Evolutionary conservation across 1,140 invertebrate genomes (phyloP).

Genomic region (Orussus abietinus): DNA sequence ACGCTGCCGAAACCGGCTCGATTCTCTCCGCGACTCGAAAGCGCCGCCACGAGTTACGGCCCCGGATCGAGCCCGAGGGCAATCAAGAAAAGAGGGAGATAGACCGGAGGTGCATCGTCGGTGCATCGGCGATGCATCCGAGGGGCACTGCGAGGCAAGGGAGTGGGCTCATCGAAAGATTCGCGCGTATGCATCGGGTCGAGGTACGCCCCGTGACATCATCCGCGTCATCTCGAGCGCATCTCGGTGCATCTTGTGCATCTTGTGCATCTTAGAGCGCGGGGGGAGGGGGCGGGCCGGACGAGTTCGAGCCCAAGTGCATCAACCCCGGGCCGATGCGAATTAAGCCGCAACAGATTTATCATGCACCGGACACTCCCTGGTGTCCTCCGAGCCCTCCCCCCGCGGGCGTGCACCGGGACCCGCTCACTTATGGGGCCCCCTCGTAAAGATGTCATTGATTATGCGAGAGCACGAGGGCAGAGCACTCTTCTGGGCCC

Average conservation of each 20-base stretch:
- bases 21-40: too few relatives aligned
- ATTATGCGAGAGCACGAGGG: conserved; percentile 22
- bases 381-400: conserved; percentile 14
- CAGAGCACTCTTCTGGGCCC: conserved; percentile 11
- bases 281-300: conserved; percentile 11
- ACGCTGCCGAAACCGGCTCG: too few relatives aligned
- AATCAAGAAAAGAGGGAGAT: not conserved
- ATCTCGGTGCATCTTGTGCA: not conserved
- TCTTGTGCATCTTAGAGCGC: not conserved
- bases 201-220: conserved; percentile 1
- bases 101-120: too few relatives aligned
- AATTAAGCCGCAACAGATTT: conserved; percentile 34
- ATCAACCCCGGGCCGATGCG: conserved; percentile 22
- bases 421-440: conserved; percentile 19
- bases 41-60: too few relatives aligned
- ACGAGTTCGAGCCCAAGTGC: conserved; percentile 14
- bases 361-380: conserved; percentile 27
- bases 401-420: too few relatives aligned
- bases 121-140: too few relatives aligned
- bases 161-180: not conserved
- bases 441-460: conserved; percentile 38
- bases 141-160: too few relatives aligned
- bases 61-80: conserved; percentile 15
- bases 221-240: not conserved
- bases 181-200: not conserved